Conservation (phyloP, 2,113 vertebrate genomes). For the Leptosomus discolor region DNA sequence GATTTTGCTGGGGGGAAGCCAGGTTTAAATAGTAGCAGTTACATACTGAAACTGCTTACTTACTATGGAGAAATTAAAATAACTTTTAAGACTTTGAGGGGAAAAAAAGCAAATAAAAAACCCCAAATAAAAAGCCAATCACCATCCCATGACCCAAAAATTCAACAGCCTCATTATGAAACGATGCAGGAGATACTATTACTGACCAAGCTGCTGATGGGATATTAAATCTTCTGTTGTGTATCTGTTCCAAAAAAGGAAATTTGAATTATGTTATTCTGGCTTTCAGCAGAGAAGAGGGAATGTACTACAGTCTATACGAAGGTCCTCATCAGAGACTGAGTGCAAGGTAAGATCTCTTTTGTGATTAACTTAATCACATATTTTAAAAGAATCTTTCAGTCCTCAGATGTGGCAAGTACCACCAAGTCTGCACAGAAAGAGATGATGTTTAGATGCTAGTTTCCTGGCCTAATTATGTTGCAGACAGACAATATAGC, state of each 20-base stretch:
- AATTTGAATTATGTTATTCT: background rate
- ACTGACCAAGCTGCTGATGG: background rate
- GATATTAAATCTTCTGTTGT: background rate
- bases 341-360: constrained; percentile 4
- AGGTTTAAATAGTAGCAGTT: background rate
- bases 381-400: background rate
- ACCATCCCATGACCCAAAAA: background rate
- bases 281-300: background rate
- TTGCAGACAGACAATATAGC: background rate
- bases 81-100: background rate
- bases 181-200: background rate
- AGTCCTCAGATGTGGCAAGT: background rate
- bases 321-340: background rate
- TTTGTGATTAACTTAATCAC: background rate
- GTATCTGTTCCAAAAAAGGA: background rate
- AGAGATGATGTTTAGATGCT: background rate
- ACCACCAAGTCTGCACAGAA: background rate
- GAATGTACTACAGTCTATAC: constrained; percentile 1
- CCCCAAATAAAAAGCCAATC: background rate
- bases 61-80: background rate
- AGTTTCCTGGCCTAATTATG: background rate
- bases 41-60: background rate
- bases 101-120: background rate
- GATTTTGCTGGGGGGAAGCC: background rate
- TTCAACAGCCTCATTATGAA: background rate